Evolutionary conservation across 2,113 vertebrate genomes (phyloP).

Genomic region (Campylorhamphus procurvoides): DNA sequence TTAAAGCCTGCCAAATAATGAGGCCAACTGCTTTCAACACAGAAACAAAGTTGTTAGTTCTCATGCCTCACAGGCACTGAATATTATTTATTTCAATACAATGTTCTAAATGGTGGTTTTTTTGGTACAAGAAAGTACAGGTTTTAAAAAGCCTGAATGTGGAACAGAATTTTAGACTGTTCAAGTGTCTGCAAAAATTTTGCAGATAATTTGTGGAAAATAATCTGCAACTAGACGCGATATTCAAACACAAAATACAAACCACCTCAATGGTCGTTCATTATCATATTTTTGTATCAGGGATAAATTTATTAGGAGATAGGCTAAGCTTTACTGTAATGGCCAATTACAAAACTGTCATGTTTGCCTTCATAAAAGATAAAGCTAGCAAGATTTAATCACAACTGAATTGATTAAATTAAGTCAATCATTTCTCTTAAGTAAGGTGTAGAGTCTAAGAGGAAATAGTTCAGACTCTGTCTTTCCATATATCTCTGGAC

Average conservation of each 20-base stretch:
- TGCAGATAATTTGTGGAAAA: background rate
- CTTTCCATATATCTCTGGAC: background rate
- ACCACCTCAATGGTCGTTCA: background rate
- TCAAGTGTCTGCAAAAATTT: background rate
- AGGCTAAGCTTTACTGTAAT: conserved; percentile 2
- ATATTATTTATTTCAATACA: background rate
- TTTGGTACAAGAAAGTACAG: background rate
- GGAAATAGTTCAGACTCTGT: background rate
- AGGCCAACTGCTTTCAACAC: background rate
- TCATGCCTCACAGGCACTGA: background rate
- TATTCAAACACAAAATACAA: background rate
- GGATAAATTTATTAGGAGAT: background rate
- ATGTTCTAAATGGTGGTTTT: background rate
- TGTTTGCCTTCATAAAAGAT: background rate
- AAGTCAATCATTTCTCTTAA: background rate
- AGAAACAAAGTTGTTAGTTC: background rate
- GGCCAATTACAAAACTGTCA: background rate
- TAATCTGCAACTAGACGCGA: background rate
- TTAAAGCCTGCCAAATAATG: background rate
- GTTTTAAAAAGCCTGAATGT: background rate
- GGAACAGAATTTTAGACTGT: background rate
- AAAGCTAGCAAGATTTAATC: conserved; percentile 17
- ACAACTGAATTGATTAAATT: conserved; percentile 9
- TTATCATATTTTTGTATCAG: background rate
- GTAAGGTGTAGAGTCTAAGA: background rate